Evolutionary conservation across 2,797 vertebrate species (phyloP).

Genomic region (Hydrocynus forskahlii): DNA sequence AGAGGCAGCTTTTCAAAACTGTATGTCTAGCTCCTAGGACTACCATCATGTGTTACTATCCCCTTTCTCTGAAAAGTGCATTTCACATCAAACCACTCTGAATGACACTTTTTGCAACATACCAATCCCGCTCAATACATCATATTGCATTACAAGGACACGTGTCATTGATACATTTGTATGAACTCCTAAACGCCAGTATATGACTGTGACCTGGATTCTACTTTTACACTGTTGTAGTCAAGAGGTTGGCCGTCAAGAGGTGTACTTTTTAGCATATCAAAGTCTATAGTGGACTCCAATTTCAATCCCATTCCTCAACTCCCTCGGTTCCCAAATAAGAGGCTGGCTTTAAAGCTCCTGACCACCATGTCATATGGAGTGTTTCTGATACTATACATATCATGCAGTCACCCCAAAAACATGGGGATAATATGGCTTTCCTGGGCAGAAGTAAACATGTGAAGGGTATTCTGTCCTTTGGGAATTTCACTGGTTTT

Average conservation of each 20-base stretch:
- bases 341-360: constrained; percentile 15
- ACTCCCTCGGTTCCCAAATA: constrained; percentile 6
- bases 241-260: too few species aligned
- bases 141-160: background rate
- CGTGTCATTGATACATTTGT: background rate
- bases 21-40: too few species aligned
- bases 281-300: background rate
- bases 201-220: background rate
- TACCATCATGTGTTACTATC: too few species aligned
- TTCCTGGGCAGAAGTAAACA: constrained; percentile 67
- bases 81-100: too few species aligned
- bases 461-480: constrained; percentile 66
- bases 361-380: constrained; percentile 58
- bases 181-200: background rate
- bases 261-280: background rate
- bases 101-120: too few species aligned
- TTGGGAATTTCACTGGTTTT: constrained; percentile 72
- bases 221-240: background rate
- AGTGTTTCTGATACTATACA: constrained; percentile 66
- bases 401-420: constrained; percentile 52
- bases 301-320: background rate
- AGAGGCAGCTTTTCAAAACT: too few species aligned
- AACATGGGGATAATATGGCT: constrained; percentile 60
- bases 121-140: too few species aligned
- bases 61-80: too few species aligned